Evolutionary conservation across 35 echinoderm and acorn worm genomes (phyloP).

Genomic region (Lytechinus variegatus): DNA sequence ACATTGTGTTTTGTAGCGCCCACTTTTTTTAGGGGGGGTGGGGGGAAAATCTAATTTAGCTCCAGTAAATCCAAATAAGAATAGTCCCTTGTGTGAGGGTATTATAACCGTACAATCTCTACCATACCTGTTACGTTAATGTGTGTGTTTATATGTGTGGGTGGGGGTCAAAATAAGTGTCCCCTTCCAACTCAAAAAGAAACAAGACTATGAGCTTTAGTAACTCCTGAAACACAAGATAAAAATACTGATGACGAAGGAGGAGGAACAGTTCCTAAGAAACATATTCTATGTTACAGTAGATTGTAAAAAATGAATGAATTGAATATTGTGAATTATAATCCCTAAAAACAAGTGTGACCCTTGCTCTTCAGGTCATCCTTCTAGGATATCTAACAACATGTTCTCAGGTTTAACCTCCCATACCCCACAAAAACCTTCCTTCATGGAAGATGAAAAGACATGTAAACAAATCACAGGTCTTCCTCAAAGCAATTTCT

Average conservation of each 20-base stretch:
- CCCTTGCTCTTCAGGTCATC: background rate
- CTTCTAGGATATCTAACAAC: background rate
- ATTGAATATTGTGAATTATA: background rate
- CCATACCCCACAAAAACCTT: background rate
- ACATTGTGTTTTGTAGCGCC: too few species aligned
- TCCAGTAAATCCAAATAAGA: too few species aligned
- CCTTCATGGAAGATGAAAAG: background rate
- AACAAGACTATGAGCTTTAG: background rate
- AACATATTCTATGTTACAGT: background rate
- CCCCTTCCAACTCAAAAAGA: too few species aligned
- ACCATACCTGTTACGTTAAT: too few species aligned
- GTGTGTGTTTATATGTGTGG: too few species aligned
- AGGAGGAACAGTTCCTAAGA: background rate
- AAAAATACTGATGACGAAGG: background rate
- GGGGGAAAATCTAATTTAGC: too few species aligned
- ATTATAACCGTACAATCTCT: too few species aligned
- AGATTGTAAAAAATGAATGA: background rate
- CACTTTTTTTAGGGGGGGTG: too few species aligned
- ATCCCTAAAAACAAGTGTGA: background rate
- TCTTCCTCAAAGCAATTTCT: conserved; percentile 5
- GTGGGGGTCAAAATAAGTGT: too few species aligned
- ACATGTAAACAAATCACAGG: background rate
- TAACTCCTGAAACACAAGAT: background rate
- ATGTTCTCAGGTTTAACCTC: background rate
- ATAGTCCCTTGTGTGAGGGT: too few species aligned